Percentiles rank a stretch among this genome's conserved stretches.
These are phyloP conservation scores for Parnassius smintheus DNA, from an alignment of 2,888 invertebrate genomes.

Conservation along the genomic window DNA sequence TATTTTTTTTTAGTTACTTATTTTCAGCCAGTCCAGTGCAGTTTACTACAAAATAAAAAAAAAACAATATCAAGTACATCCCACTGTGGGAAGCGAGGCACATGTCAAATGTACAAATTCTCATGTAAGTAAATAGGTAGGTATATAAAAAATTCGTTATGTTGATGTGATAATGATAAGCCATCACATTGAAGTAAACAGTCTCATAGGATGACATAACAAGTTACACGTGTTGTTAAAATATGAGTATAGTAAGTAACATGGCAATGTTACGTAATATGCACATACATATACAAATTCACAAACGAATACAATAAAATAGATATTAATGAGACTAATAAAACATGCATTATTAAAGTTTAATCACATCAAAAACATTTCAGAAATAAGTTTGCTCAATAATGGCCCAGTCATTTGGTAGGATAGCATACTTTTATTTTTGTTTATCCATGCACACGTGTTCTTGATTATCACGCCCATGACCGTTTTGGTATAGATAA, in stretches of 20 bases:
- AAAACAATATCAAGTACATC: no score
- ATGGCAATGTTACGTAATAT: no score
- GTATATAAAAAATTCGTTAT: background rate
- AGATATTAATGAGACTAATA: no score
- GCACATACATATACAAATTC: no score
- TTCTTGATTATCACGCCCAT: slow-evolving; percentile 19
- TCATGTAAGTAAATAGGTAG: no score
- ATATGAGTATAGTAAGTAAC: background rate
- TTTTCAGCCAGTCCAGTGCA: no score
- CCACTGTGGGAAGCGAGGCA: no score
- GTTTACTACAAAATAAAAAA: no score
- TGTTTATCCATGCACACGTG: slow-evolving; percentile 25
- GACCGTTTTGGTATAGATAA: slow-evolving; percentile 20
- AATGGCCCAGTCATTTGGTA: slow-evolving; percentile 11
- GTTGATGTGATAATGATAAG: background rate
- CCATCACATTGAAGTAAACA: background rate
- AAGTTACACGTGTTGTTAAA: slow-evolving; percentile 1
- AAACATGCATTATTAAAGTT: no score
- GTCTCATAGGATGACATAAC: background rate
- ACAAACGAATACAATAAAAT: no score
- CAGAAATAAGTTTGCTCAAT: slow-evolving; percentile 8
- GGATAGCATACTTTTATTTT: slow-evolving; percentile 15
- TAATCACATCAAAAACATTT: slow-evolving; percentile 12
- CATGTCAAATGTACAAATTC: no score
- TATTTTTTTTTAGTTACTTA: no score